A percentile compares a stretch with the other conserved stretches of the same genome.
These are phyloP conservation scores for Peribatodes rhomboidaria DNA, from an alignment of 2,888 invertebrate genomes.

Conservation along the genomic window DNA sequence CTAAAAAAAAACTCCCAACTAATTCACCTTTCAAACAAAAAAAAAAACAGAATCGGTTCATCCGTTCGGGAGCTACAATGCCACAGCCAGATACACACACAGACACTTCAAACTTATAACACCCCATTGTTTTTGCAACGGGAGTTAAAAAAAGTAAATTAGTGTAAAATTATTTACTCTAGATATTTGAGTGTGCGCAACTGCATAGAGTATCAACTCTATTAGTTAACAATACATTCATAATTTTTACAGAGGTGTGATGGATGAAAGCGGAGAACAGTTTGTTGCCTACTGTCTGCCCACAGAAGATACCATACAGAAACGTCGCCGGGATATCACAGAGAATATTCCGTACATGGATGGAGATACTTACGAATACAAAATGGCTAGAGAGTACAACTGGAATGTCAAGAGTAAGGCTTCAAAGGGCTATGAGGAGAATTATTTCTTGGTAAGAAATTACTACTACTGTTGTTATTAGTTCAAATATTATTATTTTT, in stretches of 20 bases:
- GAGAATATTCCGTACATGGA: slow-evolving; percentile 93
- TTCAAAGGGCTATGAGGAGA: slow-evolving; percentile 98
- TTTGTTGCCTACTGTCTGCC: slow-evolving; percentile 99
- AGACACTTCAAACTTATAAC: too few relatives aligned
- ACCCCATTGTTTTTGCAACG: too few relatives aligned
- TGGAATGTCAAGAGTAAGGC: slow-evolving; percentile 99
- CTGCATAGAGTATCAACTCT: too few relatives aligned
- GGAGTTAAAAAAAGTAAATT: too few relatives aligned
- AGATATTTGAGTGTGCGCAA: too few relatives aligned
- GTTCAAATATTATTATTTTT: too few relatives aligned
- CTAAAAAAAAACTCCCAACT: too few relatives aligned
- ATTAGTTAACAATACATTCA: neutral
- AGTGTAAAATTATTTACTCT: too few relatives aligned
- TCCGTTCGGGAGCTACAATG: too few relatives aligned
- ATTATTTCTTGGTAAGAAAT: slow-evolving; percentile 94
- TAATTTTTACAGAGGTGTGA: slow-evolving; percentile 93
- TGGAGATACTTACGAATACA: slow-evolving; percentile 97
- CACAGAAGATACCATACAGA: slow-evolving; percentile 95
- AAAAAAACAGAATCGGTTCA: too few relatives aligned
- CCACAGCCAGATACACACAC: too few relatives aligned
- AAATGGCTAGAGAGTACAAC: slow-evolving; percentile 99
- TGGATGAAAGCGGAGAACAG: slow-evolving; percentile 99
- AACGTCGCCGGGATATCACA: slow-evolving; percentile 93
- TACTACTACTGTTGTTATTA: neutral
- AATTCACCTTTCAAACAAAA: too few relatives aligned